Conservation (phyloP, 2,797 vertebrate genomes). For the Danio aesculapii region DNA sequence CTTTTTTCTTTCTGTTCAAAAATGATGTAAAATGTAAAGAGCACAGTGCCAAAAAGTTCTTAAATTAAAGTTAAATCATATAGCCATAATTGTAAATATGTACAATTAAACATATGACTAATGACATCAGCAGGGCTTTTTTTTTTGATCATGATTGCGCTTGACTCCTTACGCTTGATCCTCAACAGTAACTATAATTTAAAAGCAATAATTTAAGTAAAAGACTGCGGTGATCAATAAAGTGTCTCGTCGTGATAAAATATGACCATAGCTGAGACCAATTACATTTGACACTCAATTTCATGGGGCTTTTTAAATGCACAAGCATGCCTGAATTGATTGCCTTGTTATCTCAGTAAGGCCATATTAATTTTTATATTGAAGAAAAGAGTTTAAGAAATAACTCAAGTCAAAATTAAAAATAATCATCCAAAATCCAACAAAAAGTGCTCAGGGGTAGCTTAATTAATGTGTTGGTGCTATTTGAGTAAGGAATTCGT, state of each 20-base stretch:
- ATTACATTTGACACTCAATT: neutral
- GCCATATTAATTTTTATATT: neutral
- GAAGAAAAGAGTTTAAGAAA: neutral
- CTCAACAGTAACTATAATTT: neutral
- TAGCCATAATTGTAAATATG: neutral
- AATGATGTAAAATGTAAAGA: neutral
- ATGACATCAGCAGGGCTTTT: neutral
- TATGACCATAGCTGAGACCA: neutral
- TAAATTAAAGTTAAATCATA: neutral
- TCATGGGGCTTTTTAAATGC: neutral
- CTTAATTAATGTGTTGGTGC: no score
- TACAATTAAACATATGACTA: no score
- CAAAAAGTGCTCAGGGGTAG: no score
- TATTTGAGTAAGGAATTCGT: no score
- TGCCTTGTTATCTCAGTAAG: neutral
- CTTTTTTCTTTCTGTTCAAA: neutral
- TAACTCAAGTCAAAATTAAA: neutral
- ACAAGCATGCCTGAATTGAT: neutral
- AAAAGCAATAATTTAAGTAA: neutral
- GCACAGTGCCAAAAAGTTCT: neutral
- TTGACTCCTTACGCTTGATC: no score
- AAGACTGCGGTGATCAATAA: neutral
- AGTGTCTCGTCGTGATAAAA: neutral
- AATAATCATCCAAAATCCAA: neutral
- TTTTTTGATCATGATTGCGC: neutral